Base-by-base conservation (phyloP, 2,797 vertebrate genomes). In the Labroides dimidiatus region DNA sequence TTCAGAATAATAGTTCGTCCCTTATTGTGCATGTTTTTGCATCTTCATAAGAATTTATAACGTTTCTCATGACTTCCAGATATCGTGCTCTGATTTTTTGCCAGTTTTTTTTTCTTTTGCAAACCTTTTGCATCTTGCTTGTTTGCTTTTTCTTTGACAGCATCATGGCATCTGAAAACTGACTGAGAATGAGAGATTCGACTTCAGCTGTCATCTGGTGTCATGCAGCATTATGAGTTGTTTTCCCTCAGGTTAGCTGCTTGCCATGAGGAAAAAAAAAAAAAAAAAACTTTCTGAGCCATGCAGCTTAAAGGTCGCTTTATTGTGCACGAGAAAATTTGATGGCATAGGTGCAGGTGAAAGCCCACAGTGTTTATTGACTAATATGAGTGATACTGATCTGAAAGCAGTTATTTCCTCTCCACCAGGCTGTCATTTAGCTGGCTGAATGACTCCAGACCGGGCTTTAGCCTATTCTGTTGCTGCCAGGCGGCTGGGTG, bases 311-410 rank as follows among this genome's bases (percentile, higher is more conserved):
- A 78, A 75, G 42, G 43, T 54, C 12, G n/a, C 10, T 69, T 72
- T 80, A 70, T 85, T 69, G 80, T 68, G 75, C 20, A 30, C 52
- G 33, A 67, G 77, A 75, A 74, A 81, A 84, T 80, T 36, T 70
- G 74, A 80, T 81, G 66, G 69, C 59, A 44, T 69, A 27, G 64
- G 76, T 67, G 74, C 69, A 66, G 79, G 84, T 88, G 80, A 84
- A 84, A 81, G 81, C 72, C 80, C 69, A 60, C 53, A 63, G 79
- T 78, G 80, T 88, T 84, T 82, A 87, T 91, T 19, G 59, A 85
- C 75, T 80, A 84, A 82, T 87, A 83, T 89, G 87, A 91, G 72
- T 55, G 88, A 92, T 91, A 84, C 81, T 82, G 81, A 90, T 92
- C 92, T 87, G 76, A 86, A 77, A 86, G 74, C 70, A 75, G 87